Percentiles rank a stretch among this genome's conserved stretches.
phyloP scores from a whole-genome alignment of 2,888 invertebrate species.

The Eilema sororculum region DNA sequence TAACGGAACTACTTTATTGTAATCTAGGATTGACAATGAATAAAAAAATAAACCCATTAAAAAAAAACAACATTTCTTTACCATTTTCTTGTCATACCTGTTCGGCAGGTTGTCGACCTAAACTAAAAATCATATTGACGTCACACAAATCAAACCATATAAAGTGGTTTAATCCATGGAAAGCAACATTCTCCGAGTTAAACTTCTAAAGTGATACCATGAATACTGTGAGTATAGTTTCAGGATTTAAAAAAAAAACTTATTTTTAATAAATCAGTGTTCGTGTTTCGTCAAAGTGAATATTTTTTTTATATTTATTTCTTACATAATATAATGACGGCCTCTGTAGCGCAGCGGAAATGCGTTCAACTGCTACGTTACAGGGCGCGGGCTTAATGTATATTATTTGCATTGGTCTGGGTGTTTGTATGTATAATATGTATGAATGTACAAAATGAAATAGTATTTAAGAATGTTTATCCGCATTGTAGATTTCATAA shows the following conservation, averaged over 20 bases:
- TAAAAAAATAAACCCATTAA: neutral
- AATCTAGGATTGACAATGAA: neutral
- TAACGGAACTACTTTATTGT: no score
- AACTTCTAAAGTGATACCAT: constrained; percentile 7
- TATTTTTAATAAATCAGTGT: neutral
- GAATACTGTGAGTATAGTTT: constrained; percentile 18
- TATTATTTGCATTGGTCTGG: no score
- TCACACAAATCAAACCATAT: constrained; percentile 8
- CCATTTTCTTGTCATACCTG: neutral
- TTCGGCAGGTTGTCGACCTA: neutral
- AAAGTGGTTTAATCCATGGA: constrained; percentile 1
- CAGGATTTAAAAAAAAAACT: neutral
- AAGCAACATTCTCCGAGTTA: neutral
- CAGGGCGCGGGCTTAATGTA: no score
- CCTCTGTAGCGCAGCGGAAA: no score
- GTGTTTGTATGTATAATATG: no score
- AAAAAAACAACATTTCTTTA: neutral
- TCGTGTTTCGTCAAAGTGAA: neutral
- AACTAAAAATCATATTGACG: neutral
- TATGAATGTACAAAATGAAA: no score
- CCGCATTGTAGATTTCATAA: no score
- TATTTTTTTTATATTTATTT: no score
- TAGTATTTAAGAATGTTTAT: no score
- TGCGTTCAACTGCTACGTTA: no score
- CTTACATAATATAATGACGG: no score